phyloP scores from a whole-genome alignment of 2,113 vertebrate genomes.

The Lates calcarifer region DNA sequence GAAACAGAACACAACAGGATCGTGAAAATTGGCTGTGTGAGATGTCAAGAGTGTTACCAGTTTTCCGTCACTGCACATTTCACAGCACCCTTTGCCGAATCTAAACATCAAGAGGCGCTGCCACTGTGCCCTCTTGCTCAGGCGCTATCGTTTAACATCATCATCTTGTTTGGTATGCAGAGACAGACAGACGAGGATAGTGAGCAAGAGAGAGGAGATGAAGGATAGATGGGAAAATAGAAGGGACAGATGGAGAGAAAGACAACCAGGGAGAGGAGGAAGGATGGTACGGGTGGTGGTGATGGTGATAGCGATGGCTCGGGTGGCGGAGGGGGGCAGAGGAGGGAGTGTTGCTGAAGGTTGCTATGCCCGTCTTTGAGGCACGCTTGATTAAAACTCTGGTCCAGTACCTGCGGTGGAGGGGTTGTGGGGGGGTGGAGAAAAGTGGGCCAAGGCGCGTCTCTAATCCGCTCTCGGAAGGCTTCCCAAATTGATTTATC shows the following conservation, averaged over 20 bases:
- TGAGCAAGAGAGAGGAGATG: slow-evolving; percentile 44
- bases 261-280: slow-evolving; percentile 53
- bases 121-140: slow-evolving; percentile 41
- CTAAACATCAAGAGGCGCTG: slow-evolving; percentile 50
- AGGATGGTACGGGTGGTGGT: slow-evolving; percentile 33
- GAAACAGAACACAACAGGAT: slow-evolving; percentile 61
- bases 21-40: slow-evolving; percentile 65
- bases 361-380: slow-evolving; percentile 79
- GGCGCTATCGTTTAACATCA: slow-evolving; percentile 59
- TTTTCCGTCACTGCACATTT: slow-evolving; percentile 63
- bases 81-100: slow-evolving; percentile 50
- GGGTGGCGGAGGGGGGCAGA: slow-evolving; percentile 12
- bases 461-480: slow-evolving; percentile 82
- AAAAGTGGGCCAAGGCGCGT: slow-evolving; percentile 74
- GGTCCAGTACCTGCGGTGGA: slow-evolving; percentile 69
- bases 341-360: slow-evolving; percentile 72
- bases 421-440: slow-evolving; percentile 43
- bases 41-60: slow-evolving; percentile 58
- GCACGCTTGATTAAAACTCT: slow-evolving; percentile 80
- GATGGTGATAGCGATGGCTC: slow-evolving; percentile 43
- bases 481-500: slow-evolving; percentile 87
- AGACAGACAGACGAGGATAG: slow-evolving; percentile 32
- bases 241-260: slow-evolving; percentile 63
- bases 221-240: slow-evolving; percentile 55
- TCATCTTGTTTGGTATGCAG: slow-evolving; percentile 71